Base-by-base conservation (phyloP, 1,140 invertebrate species). In the Cephus cinctus region DNA sequence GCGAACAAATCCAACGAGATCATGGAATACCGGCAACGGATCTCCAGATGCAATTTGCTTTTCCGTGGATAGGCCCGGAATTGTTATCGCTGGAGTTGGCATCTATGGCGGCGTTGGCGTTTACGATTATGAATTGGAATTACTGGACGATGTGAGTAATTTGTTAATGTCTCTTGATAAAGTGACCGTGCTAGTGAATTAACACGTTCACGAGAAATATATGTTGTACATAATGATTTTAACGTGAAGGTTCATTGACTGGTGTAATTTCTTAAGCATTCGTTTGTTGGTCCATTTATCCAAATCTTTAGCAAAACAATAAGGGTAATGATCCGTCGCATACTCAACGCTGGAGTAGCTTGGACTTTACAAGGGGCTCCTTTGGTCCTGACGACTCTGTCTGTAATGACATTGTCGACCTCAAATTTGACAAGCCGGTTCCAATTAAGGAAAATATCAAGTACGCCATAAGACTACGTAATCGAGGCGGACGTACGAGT, bases 1-100 rank as follows among this genome's bases (percentile, higher is more conserved):
- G 5, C 84, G 92, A 42, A 88, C 90, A 6, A 95, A 94, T 71
- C 84, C 89, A 61, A 88, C 86, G 25, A 83, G 91, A 27, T 91
- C 91, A 2, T 98, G 96, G 96, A 97, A 98, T 63, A 96, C 94
- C 2, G 94, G 94, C 2, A 96, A 94, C 73, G 96, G 95, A 22
- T 94, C 92, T 16, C 92, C 95, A 0, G 96, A 99, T 78, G 95
- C 95, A 3, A 94, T 99, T 59, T 92, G 92, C 56, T 97, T 98
- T 64, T 86, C 86, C 12, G 95, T 98, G 5, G 95, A 99, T 75
- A 80, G 87, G 23, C 77, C 88, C 1, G 96, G 94, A 1, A 88
- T 98, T 40, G 83, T 89, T 20, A 85, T 99, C 23, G 87, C 89
- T 25, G 96, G 96, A 2, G 87, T 89, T 36, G 87, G 86, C 50